These are phyloP conservation scores for Notodonta ziczac DNA, from an alignment of 2,888 invertebrate species.

Conservation along the genomic window DNA sequence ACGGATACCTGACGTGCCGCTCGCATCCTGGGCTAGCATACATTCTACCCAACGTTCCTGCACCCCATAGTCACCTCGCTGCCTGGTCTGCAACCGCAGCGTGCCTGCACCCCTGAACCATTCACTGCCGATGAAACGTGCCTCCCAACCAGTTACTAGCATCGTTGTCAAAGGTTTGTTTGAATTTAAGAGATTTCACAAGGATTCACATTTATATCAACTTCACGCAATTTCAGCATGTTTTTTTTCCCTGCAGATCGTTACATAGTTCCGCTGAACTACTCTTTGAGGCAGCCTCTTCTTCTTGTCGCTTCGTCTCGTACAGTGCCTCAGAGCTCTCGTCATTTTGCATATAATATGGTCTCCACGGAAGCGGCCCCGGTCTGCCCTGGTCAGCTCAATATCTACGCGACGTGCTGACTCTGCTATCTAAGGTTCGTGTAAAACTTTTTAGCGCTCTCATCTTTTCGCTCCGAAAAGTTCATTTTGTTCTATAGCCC, in stretches of 20 bases:
- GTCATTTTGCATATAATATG: background rate
- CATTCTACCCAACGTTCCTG: background rate
- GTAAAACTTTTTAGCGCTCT: no score
- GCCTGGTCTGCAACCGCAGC: background rate
- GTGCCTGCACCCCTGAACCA: background rate
- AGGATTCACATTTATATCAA: no score
- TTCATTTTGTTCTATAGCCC: no score
- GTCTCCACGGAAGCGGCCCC: background rate
- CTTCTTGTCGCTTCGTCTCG: background rate
- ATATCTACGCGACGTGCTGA: background rate
- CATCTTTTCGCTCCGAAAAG: background rate
- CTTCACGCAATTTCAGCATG: no score
- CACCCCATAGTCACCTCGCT: background rate
- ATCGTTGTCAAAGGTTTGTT: no score
- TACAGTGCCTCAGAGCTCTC: background rate
- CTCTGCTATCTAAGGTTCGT: no score
- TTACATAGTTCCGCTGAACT: no score
- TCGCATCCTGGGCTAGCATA: background rate
- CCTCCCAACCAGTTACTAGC: background rate
- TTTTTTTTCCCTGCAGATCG: no score
- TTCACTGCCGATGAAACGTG: background rate
- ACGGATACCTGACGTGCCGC: conserved; percentile 1
- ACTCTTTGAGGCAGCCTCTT: no score
- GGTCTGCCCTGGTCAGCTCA: background rate
- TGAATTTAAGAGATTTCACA: no score